Conservation (phyloP, 2,797 vertebrate genomes). For the Hemibagrus guttatus region DNA sequence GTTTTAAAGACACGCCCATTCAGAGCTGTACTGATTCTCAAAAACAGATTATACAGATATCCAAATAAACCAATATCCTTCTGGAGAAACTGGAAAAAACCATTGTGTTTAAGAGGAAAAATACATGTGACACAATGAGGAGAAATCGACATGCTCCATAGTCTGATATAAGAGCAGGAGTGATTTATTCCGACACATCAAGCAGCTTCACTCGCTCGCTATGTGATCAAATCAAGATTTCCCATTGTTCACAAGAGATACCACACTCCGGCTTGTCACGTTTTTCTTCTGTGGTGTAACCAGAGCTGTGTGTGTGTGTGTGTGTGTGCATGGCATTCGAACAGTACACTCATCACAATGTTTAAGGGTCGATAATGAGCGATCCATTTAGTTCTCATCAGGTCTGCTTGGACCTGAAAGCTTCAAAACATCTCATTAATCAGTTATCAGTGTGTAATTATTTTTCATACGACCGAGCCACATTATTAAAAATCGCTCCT, state of each 20-base stretch:
- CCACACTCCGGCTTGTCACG: not conserved
- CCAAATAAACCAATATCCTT: too few relatives aligned
- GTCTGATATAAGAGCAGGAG: not conserved
- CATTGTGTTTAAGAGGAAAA: not conserved
- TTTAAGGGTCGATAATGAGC: conserved; percentile 33
- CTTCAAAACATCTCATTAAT: conserved; percentile 51
- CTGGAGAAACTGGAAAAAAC: not conserved
- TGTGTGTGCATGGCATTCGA: not conserved
- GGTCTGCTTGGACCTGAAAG: conserved; percentile 39
- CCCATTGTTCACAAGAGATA: conserved; percentile 1
- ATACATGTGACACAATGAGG: not conserved
- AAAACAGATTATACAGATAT: not conserved
- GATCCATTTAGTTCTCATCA: conserved; percentile 43
- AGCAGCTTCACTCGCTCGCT: not conserved
- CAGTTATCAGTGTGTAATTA: conserved; percentile 53
- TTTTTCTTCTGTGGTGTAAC: conserved; percentile 7
- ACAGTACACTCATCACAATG: not conserved
- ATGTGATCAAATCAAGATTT: conserved; percentile 11
- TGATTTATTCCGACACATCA: conserved; percentile 9
- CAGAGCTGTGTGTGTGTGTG: not conserved
- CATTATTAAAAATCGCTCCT: conserved; percentile 51
- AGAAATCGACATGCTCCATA: not conserved
- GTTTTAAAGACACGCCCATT: not conserved
- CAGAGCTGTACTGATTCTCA: not conserved
- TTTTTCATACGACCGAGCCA: conserved; percentile 40